A percentile compares a stretch with the other conserved stretches of the same genome.
These are phyloP conservation scores for Chloropsis cyanopogon DNA, from an alignment of 2,113 vertebrate species.

Conservation along the genomic window DNA sequence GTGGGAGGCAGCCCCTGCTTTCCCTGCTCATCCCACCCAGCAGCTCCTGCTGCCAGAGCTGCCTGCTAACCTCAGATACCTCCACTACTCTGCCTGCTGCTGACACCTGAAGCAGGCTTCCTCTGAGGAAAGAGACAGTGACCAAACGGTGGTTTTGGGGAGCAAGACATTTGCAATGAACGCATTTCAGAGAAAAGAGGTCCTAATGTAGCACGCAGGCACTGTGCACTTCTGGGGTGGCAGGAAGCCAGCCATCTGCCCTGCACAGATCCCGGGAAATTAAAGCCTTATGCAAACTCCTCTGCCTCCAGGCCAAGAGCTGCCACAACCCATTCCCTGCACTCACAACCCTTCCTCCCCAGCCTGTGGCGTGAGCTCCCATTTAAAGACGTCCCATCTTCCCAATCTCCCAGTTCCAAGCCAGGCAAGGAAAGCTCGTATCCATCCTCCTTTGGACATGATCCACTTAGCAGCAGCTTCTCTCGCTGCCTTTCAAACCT, in stretches of 20 bases:
- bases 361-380: neutral
- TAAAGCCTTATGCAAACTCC: conserved; percentile 21
- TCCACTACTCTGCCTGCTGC: neutral
- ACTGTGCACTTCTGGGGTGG: neutral
- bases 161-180: neutral
- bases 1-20: neutral
- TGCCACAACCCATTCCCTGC: conserved; percentile 7
- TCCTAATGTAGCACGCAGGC: neutral
- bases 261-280: neutral
- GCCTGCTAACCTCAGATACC: neutral
- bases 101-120: neutral
- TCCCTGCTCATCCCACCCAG: neutral
- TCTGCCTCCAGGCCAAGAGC: neutral
- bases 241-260: conserved; percentile 13
- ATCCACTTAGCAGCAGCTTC: neutral
- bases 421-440: neutral
- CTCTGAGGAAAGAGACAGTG: neutral
- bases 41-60: neutral
- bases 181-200: neutral
- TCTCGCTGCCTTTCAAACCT: neutral
- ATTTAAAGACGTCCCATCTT: neutral
- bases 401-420: neutral
- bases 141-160: neutral
- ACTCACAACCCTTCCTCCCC: neutral
- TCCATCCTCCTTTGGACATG: neutral